These are phyloP conservation scores for Aix galericulata DNA, from an alignment of 2,113 vertebrate species.

Conservation along the genomic window DNA sequence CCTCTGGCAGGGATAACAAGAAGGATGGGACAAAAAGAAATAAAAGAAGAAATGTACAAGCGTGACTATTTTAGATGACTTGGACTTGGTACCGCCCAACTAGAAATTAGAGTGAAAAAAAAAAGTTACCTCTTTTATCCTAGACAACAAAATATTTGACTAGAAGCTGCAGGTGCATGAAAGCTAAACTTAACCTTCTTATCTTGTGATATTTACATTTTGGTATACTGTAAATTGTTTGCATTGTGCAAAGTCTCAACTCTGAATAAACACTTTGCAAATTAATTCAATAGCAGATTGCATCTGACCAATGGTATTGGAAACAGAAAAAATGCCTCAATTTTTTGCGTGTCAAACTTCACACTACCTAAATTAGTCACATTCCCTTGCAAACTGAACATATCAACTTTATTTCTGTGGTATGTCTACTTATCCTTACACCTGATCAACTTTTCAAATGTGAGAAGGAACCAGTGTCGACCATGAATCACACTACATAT, in stretches of 20 bases:
- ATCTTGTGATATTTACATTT: not conserved
- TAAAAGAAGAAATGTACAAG: not conserved
- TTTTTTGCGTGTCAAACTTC: not conserved
- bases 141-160: not conserved
- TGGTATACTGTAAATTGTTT: not conserved
- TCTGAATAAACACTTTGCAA: not conserved
- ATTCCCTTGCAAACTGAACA: not conserved
- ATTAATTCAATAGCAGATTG: not conserved
- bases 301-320: not conserved
- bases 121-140: not conserved
- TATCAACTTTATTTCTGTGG: not conserved
- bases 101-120: not conserved
- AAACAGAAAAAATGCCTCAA: not conserved
- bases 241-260: not conserved
- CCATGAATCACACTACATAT: not conserved
- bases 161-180: not conserved
- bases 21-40: too few relatives aligned
- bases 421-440: not conserved
- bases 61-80: not conserved
- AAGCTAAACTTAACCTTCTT: not conserved
- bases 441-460: not conserved
- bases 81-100: not conserved
- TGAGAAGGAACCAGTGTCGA: not conserved
- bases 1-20: not conserved
- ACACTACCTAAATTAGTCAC: not conserved